These are phyloP conservation scores for Elaeidobius kamerunicus DNA, from an alignment of 2,888 invertebrate species.

Conservation along the genomic window DNA sequence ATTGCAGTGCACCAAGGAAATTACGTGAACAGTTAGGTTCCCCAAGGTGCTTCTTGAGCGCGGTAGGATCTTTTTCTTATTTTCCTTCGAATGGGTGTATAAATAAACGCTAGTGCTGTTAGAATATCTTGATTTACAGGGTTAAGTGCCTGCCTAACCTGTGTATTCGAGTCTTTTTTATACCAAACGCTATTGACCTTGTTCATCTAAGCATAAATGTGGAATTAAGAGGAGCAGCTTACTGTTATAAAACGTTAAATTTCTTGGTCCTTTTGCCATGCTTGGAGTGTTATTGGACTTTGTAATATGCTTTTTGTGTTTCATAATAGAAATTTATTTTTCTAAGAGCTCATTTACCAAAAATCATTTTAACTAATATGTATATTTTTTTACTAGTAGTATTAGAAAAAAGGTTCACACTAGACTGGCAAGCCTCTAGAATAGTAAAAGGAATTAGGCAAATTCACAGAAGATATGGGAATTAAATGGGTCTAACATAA, in stretches of 20 bases:
- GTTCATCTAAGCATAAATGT: conserved; percentile 28
- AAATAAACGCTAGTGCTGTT: conserved; percentile 30
- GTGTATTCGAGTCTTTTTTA: conserved; percentile 21
- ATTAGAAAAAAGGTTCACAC: too few relatives aligned
- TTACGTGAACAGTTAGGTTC: conserved; percentile 31
- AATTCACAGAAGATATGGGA: too few relatives aligned
- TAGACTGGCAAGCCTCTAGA: too few relatives aligned
- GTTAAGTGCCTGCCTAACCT: conserved; percentile 31
- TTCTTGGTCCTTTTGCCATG: too few relatives aligned
- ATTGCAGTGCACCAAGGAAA: conserved; percentile 27
- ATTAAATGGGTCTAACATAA: too few relatives aligned
- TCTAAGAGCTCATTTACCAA: too few relatives aligned
- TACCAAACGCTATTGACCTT: conserved; percentile 24
- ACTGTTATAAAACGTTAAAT: conserved; percentile 17
- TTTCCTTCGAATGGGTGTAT: conserved; percentile 27
- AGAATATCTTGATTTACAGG: conserved; percentile 31
- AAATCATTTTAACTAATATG: too few relatives aligned
- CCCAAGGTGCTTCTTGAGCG: conserved; percentile 31
- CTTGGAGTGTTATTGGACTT: too few relatives aligned
- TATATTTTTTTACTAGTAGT: too few relatives aligned
- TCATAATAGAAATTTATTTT: too few relatives aligned
- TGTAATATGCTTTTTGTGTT: too few relatives aligned
- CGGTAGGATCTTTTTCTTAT: conserved; percentile 29
- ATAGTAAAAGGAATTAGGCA: too few relatives aligned
- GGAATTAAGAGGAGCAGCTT: conserved; percentile 20